phyloP scores from a whole-genome alignment of 2,888 invertebrate genomes.

The Tigriopus californicus region DNA sequence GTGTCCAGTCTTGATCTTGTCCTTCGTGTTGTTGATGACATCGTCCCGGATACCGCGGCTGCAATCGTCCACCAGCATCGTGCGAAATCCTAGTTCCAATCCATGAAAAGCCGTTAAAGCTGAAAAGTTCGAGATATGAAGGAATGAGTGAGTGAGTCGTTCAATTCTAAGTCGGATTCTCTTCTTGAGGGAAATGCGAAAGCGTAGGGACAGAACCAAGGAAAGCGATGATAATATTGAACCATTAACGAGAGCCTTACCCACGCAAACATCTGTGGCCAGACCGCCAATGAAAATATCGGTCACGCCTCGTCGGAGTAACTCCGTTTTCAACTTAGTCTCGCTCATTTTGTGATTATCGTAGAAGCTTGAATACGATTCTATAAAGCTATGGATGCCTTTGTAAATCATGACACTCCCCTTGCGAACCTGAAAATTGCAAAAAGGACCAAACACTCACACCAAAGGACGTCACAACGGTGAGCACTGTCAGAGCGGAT shows the following conservation, averaged over 20 bases:
- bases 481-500: no score
- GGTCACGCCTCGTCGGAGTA: slow-evolving; percentile 57
- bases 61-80: slow-evolving; percentile 73
- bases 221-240: slow-evolving; percentile 14
- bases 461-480: no score
- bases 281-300: slow-evolving; percentile 87
- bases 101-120: slow-evolving; percentile 75
- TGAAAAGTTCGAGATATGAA: slow-evolving; percentile 25
- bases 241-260: slow-evolving; percentile 33
- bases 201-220: neutral
- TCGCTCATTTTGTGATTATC: slow-evolving; percentile 82
- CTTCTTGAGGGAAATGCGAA: no score
- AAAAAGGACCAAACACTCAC: no score
- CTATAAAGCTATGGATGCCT: slow-evolving; percentile 82
- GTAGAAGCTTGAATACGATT: slow-evolving; percentile 96
- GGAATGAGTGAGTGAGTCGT: no score
- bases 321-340: slow-evolving; percentile 60
- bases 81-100: slow-evolving; percentile 71
- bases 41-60: slow-evolving; percentile 66
- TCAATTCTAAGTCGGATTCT: no score
- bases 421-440: neutral
- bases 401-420: slow-evolving; percentile 29
- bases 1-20: slow-evolving; percentile 49
- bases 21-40: slow-evolving; percentile 64
- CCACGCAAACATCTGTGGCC: slow-evolving; percentile 88